Evolutionary conservation across 2,888 invertebrate genomes (phyloP), one percentile per base, ranked within the genome.

Genomic region (Callimorpha dominula): DNA sequence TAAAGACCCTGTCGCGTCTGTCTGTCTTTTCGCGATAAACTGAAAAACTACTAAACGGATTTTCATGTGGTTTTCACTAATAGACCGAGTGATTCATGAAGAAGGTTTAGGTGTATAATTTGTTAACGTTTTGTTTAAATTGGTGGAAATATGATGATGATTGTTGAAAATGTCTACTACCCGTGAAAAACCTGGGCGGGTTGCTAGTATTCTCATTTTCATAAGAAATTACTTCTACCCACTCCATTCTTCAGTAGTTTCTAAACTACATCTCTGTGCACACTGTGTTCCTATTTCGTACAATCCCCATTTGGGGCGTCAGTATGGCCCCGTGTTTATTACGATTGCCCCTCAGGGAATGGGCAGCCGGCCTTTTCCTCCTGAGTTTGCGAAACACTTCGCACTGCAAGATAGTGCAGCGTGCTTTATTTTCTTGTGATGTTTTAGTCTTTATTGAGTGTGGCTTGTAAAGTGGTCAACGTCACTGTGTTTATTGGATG

Each of bases 281-380:
- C 8, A 57, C 46, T 78, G 70, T 71, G 66, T 78, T 79, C 72
- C 72, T 66, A 57, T 68, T 73, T 80, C 73, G 73, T 73, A 72
- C 78, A 52, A 74, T 75, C 72, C 73, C 71, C 78, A 70, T 79
- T 80, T 76, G 67, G 78, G 71, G 78, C 77, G 72, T 72, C 77
- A 73, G 78, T 78, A 71, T 77, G 66, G 68, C 70, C 67, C 79
- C 81, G 81, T 84, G 87, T 90, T 90, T 90, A 90, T 89, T 88
- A 88, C 87, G 68, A 90, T 83, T 70, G 85, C 82, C 67, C 91
- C 88, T 49, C 31, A n/a, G 90, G 90, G 91, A 88, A 77, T 72
- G 87, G 86, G 84, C 88, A 84, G 77, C 67, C 76, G 74, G 74
- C 80, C 82, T 84, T 83, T 83, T 76, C 80, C 79, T 81, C 72